Evolutionary conservation across 2,797 vertebrate species (phyloP), one percentile per base, ranked within the genome.

Genomic region (Distichodus sexfasciatus): DNA sequence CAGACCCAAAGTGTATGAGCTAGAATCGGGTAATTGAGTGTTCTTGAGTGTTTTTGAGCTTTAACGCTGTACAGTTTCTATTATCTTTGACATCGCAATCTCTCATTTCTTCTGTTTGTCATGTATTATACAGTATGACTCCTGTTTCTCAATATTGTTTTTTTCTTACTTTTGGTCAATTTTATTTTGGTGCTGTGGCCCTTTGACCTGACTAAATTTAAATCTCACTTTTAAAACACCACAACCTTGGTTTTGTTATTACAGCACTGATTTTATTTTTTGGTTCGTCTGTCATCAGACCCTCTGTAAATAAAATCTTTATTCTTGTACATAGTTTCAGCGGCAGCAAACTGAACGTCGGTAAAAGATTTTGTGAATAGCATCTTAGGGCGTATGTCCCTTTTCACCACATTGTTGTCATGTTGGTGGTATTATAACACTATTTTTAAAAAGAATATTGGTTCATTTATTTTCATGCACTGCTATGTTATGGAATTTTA

Each of bases 291-390:
- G n/a, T 78, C 66, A 79, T 76, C 78, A 44, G 15, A 50, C 19
- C 33, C 14, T 9, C 71, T 80, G 79, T 70, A 82, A 79, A 82
- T 84, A 83, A 73, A 41, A 77, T 59, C 82, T 85, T 83, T 82
- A 84, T 81, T 85, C 78, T 78, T 84, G 82, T 90, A 81, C 80
- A 82, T 87, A 85, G 80, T 79, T 82, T 77, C 63, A 72, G 40
- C 48, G 2, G 84, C 64, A 43, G 15, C 38, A 24, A 66, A 54
- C 43, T 17, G 14, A 55, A 66, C 53, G 35, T 53, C 26, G 31
- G 17, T 21, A 19, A 43, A n/a, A 31, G 41, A 19, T 17, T 54
- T 54, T 33, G 24, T 41, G 9, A 9, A 17, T 33, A 11, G 33
- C 21, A n/a, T 17, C n/a, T 9, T 47, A 24, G 36, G n/a, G 6